Evolutionary conservation across 2,888 invertebrate species (phyloP).

Genomic region (Brenthis ino): DNA sequence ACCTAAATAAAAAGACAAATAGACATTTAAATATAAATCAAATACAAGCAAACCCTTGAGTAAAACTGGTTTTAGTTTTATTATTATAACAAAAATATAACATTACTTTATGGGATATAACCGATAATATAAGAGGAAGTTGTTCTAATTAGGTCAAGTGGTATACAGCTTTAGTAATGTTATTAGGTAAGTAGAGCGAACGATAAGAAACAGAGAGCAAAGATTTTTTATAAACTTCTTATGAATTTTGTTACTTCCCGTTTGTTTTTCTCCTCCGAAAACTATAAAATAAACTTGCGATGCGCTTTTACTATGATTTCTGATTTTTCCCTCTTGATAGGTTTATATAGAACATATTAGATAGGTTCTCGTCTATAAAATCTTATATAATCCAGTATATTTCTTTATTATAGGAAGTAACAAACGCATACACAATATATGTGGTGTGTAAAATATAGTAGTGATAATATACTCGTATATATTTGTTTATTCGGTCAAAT

Average conservation of each 20-base stretch:
- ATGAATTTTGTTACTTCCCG: not conserved
- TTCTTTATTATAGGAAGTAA: too few relatives aligned
- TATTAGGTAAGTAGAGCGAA: slow-evolving; percentile 6
- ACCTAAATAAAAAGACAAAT: too few relatives aligned
- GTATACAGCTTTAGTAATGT: not conserved
- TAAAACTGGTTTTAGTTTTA: not conserved
- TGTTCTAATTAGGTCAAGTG: slow-evolving; percentile 17
- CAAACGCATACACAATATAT: too few relatives aligned
- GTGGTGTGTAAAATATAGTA: too few relatives aligned
- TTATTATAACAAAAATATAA: slow-evolving; percentile 4
- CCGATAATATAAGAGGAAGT: not conserved
- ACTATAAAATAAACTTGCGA: too few relatives aligned
- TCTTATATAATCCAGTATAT: too few relatives aligned
- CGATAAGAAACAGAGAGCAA: slow-evolving; percentile 11
- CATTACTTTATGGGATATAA: not conserved
- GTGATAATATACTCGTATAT: too few relatives aligned
- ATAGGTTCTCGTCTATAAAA: too few relatives aligned
- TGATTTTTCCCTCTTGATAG: too few relatives aligned
- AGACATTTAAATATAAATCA: not conserved
- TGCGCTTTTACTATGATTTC: too few relatives aligned
- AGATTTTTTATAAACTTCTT: not conserved
- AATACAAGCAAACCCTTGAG: not conserved
- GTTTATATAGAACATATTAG: too few relatives aligned
- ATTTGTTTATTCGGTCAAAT: too few relatives aligned
- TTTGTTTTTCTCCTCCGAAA: not conserved